phyloP scores from a whole-genome alignment of 2,113 vertebrate genomes.

The Drymodes brunneopygia region DNA sequence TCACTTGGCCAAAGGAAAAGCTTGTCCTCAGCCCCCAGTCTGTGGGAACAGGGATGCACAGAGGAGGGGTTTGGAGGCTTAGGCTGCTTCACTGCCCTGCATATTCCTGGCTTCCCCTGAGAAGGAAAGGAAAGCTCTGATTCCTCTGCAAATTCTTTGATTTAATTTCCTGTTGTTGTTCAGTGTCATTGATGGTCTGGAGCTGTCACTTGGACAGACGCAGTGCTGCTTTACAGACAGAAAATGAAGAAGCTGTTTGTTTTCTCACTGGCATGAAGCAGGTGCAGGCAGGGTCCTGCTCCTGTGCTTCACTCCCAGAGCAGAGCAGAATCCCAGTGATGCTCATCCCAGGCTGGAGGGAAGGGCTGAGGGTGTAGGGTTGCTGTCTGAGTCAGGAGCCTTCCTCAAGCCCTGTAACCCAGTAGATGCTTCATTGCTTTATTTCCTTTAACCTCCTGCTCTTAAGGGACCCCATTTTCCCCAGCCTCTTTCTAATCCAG shows the following conservation, averaged over 20 bases:
- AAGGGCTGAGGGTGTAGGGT: neutral
- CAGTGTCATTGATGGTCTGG: neutral
- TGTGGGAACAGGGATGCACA: neutral
- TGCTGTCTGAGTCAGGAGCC: neutral
- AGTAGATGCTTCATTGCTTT: neutral
- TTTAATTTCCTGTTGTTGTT: neutral
- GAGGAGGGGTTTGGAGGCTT: neutral
- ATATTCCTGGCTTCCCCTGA: neutral
- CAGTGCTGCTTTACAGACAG: neutral
- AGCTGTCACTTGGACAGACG: neutral
- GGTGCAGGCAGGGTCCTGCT: neutral
- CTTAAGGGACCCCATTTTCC: neutral
- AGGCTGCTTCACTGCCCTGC: neutral
- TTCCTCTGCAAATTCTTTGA: neutral
- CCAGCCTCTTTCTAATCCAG: conserved; percentile 11
- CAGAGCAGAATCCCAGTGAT: neutral
- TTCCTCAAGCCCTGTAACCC: neutral
- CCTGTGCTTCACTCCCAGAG: neutral
- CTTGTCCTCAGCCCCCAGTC: neutral
- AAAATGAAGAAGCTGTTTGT: neutral
- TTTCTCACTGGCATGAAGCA: neutral
- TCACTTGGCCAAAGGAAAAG: neutral
- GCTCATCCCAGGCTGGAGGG: neutral
- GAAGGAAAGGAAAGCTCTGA: neutral
- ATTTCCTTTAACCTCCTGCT: neutral